Evolutionary conservation across 1,140 invertebrate species (phyloP).

Genomic region (Orius insidiosus): DNA sequence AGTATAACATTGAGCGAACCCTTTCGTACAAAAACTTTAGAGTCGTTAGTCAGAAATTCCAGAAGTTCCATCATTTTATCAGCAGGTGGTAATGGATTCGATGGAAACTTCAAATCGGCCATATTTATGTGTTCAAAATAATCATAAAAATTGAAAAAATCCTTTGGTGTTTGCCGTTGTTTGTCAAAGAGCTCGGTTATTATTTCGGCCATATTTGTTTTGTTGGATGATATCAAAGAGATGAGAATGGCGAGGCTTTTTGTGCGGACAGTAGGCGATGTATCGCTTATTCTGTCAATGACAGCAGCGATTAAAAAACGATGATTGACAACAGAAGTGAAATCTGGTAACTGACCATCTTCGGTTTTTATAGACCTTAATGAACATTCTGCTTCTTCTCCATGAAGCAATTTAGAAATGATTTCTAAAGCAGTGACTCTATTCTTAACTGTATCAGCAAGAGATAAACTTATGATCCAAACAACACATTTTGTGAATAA

Average conservation of each 20-base stretch:
- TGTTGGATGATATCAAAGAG: conserved; percentile 28
- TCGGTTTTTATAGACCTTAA: too few species aligned
- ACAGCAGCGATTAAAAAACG: conserved; percentile 31
- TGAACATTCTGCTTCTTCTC: conserved; percentile 12
- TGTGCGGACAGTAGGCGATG: conserved; percentile 35
- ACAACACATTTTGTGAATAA: conserved; percentile 27
- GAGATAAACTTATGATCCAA: conserved; percentile 32
- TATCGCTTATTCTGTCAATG: conserved; percentile 34
- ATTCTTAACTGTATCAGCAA: conserved; percentile 30
- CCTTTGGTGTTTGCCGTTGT: too few species aligned
- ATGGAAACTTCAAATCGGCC: too few species aligned
- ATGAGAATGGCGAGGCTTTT: conserved; percentile 35
- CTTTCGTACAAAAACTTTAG: conserved; percentile 38
- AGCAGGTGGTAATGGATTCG: conserved; percentile 23
- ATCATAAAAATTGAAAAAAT: conserved; percentile 13
- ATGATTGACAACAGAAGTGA: conserved; percentile 21
- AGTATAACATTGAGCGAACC: conserved; percentile 35
- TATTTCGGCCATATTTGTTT: conserved; percentile 21
- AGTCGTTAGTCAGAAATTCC: conserved; percentile 31
- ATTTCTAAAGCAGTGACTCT: conserved; percentile 39
- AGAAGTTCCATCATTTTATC: conserved; percentile 29
- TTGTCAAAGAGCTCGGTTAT: conserved; percentile 29
- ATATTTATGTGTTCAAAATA: conserved; percentile 19
- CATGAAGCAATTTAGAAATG: conserved; percentile 29
- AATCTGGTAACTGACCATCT: too few species aligned